Evolutionary conservation across 2,797 vertebrate species (phyloP).

Genomic region (Leucoraja ocellata): DNA sequence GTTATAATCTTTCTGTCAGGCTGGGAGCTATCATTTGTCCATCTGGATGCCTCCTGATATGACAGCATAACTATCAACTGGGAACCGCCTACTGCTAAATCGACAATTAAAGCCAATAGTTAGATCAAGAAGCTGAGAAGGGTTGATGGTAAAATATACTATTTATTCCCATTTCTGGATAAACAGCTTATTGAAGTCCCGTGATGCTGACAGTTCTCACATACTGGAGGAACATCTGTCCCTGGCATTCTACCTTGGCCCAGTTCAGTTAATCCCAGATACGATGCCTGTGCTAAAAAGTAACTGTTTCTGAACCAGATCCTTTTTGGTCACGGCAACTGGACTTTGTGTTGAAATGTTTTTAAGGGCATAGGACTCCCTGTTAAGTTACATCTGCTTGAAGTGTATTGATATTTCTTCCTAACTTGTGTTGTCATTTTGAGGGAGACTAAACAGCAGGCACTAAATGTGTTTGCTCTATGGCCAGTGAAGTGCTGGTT

Average conservation of each 20-base stretch:
- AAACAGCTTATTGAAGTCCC: neutral
- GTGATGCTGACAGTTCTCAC: neutral
- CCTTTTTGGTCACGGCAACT: too few species aligned
- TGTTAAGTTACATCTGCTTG: neutral
- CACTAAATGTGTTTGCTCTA: neutral
- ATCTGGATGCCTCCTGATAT: neutral
- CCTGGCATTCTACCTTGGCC: neutral
- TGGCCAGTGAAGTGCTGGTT: neutral
- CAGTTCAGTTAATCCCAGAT: neutral
- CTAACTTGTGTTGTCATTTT: conserved; percentile 32
- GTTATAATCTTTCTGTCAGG: neutral
- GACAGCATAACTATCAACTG: neutral
- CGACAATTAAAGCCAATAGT: neutral
- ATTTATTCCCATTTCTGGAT: neutral
- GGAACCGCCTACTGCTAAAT: neutral
- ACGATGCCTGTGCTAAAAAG: neutral
- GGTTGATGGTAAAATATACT: neutral
- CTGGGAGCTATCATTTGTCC: neutral
- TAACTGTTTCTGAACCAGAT: neutral
- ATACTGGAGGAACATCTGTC: neutral
- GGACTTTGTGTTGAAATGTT: neutral
- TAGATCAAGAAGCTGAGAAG: neutral
- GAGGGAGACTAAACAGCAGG: neutral
- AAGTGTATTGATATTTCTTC: neutral
- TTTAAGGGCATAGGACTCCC: neutral